A percentile compares a stretch with the other conserved stretches of the same genome.
Conservation (phyloP, 2,113 vertebrate species). For the Trogon melanurus region DNA sequence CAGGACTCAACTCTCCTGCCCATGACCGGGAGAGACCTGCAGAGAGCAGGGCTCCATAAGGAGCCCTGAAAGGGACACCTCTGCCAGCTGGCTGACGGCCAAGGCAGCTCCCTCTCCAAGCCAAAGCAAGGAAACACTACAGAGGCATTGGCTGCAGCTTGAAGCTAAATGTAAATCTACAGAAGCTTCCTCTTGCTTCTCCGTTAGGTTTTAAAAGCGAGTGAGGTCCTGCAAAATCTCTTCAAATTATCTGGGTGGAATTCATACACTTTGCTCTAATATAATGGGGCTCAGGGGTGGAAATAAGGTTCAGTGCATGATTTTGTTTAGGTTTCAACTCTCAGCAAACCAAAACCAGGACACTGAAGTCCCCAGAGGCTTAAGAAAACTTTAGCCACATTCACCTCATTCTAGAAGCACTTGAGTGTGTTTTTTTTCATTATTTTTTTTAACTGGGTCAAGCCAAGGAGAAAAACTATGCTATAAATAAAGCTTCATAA, state of each 20-base stretch:
- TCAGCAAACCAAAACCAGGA: background rate
- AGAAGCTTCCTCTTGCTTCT: background rate
- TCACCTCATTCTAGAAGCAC: background rate
- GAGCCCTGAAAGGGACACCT: background rate
- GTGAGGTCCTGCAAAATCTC: background rate
- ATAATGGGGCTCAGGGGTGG: rapidly evolving
- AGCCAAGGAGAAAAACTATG: background rate
- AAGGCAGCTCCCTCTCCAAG: background rate
- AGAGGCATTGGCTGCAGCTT: background rate
- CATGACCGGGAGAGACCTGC: background rate
- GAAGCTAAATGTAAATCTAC: background rate
- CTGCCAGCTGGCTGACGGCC: background rate
- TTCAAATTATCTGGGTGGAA: background rate
- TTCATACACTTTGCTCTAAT: background rate
- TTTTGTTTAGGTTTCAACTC: background rate
- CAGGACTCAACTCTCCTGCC: background rate
- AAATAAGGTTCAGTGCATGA: background rate
- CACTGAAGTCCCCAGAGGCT: background rate
- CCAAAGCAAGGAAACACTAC: background rate
- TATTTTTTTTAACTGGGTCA: background rate
- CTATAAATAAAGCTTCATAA: background rate
- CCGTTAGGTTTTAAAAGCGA: background rate
- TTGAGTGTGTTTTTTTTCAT: background rate
- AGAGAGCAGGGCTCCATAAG: background rate
- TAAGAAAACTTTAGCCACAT: background rate